A percentile compares a stretch with the other conserved stretches of the same genome.
Evolutionary conservation across 2,797 vertebrate species (phyloP).

Genomic region (Brachymystax lenok): DNA sequence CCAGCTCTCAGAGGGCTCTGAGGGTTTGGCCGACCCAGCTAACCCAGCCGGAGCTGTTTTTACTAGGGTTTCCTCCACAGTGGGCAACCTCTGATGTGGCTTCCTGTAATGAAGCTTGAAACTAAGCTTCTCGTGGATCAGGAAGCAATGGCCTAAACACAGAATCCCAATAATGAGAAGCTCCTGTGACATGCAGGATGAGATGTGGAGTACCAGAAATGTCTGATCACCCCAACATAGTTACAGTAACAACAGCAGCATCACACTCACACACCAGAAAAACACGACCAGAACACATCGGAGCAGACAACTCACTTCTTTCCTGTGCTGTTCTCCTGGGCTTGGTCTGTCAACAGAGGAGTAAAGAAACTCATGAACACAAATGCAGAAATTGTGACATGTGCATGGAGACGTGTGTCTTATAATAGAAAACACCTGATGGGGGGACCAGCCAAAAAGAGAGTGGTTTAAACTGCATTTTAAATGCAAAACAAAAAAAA

Average conservation of each 20-base stretch:
- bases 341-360: constrained; percentile 80
- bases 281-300: constrained; percentile 10
- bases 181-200: constrained; percentile 24
- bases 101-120: constrained; percentile 43
- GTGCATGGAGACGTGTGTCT: neutral
- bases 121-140: constrained; percentile 34
- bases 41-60: constrained; percentile 3
- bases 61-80: constrained; percentile 25
- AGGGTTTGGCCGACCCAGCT: neutral
- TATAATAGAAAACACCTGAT: neutral
- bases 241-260: constrained; percentile 24
- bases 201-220: constrained; percentile 29
- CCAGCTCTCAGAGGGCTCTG: constrained; percentile 13
- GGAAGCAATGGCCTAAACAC: constrained; percentile 43
- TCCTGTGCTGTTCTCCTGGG: constrained; percentile 75
- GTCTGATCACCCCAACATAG: constrained; percentile 27
- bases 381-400: neutral
- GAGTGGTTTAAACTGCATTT: too few species aligned
- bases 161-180: constrained; percentile 29
- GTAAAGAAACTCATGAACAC: constrained; percentile 1
- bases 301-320: constrained; percentile 88
- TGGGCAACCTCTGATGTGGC: constrained; percentile 32
- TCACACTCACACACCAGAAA: neutral
- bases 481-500: neutral
- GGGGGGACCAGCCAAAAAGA: neutral